phyloP scores from a whole-genome alignment of 1,140 invertebrate species.

The Cardiocondyla obscurior region DNA sequence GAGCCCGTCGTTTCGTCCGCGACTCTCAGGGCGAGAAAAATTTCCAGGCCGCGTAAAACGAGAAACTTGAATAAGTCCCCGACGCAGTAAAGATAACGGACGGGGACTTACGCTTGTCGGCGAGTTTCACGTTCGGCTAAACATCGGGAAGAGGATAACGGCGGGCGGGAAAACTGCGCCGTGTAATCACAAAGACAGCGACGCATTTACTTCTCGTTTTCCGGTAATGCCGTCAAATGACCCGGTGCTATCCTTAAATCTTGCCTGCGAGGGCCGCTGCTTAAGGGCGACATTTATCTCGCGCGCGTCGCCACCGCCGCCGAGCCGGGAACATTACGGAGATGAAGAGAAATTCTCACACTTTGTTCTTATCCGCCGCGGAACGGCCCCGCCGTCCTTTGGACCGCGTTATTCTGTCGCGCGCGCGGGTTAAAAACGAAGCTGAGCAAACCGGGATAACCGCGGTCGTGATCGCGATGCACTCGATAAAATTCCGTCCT shows the following conservation, averaged over 20 bases:
- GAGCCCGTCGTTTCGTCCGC: conserved; percentile 15
- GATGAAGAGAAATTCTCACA: conserved; percentile 69
- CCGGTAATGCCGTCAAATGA: conserved; percentile 64
- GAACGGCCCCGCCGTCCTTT: conserved; percentile 42
- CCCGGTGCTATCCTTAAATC: conserved; percentile 63
- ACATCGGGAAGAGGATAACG: not conserved
- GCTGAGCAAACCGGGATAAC: conserved; percentile 30
- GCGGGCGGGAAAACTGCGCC: not conserved
- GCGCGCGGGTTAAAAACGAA: conserved; percentile 25
- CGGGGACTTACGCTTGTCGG: not conserved
- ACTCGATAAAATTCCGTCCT: conserved; percentile 7
- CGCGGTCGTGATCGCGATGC: conserved; percentile 3
- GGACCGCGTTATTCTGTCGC: conserved; percentile 56
- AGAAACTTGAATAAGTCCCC: conserved; percentile 12
- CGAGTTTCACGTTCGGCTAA: conserved; percentile 23
- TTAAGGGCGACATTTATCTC: conserved; percentile 74
- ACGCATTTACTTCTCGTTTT: conserved; percentile 68
- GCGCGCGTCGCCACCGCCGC: conserved; percentile 49
- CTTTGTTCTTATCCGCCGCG: conserved; percentile 68
- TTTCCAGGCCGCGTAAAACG: not conserved
- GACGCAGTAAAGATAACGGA: conserved; percentile 38
- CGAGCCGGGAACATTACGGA: conserved; percentile 55
- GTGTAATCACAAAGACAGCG: conserved; percentile 56
- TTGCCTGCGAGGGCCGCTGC: conserved; percentile 61
- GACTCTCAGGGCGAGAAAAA: conserved; percentile 30